Evolutionary conservation across 2,113 vertebrate species (phyloP).

Genomic region (Notothenia coriiceps): DNA sequence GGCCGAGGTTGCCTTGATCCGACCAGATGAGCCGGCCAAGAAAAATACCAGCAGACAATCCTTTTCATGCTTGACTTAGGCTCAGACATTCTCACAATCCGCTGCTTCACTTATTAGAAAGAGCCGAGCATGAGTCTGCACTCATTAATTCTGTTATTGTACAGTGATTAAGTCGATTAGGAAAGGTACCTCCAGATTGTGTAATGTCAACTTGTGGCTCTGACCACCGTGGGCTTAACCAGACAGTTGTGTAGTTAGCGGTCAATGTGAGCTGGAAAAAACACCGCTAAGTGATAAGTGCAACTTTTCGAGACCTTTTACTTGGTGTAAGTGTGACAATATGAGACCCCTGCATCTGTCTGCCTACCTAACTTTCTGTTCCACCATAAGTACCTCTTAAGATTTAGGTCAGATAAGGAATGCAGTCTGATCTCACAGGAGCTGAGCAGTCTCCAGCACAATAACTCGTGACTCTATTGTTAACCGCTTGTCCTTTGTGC

Average conservation of each 20-base stretch:
- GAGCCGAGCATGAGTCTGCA: slow-evolving; percentile 65
- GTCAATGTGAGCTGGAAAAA: background rate
- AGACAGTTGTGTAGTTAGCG: background rate
- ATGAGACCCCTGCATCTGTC: slow-evolving; percentile 11
- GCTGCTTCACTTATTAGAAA: slow-evolving; percentile 57
- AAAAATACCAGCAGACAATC: slow-evolving; percentile 80
- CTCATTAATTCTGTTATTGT: slow-evolving; percentile 80
- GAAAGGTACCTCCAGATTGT: slow-evolving; percentile 31
- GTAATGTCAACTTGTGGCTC: slow-evolving; percentile 39
- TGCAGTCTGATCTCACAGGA: slow-evolving; percentile 65
- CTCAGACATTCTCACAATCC: slow-evolving; percentile 72
- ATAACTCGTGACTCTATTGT: slow-evolving; percentile 78
- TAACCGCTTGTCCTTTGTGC: slow-evolving; percentile 50
- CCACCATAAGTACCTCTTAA: slow-evolving; percentile 53
- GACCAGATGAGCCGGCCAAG: slow-evolving; percentile 70
- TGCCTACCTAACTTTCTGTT: slow-evolving; percentile 28
- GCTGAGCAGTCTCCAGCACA: slow-evolving; percentile 62
- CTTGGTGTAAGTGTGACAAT: slow-evolving; percentile 8
- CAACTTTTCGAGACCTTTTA: slow-evolving; percentile 10
- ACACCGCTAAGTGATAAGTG: slow-evolving; percentile 1
- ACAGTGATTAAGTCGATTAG: slow-evolving; percentile 70
- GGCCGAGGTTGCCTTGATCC: slow-evolving; percentile 68
- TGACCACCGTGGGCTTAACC: background rate
- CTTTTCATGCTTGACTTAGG: slow-evolving; percentile 78
- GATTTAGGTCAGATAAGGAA: slow-evolving; percentile 73